Conservation (phyloP, 2,888 invertebrate genomes). For the Dichetophora obliterata region DNA sequence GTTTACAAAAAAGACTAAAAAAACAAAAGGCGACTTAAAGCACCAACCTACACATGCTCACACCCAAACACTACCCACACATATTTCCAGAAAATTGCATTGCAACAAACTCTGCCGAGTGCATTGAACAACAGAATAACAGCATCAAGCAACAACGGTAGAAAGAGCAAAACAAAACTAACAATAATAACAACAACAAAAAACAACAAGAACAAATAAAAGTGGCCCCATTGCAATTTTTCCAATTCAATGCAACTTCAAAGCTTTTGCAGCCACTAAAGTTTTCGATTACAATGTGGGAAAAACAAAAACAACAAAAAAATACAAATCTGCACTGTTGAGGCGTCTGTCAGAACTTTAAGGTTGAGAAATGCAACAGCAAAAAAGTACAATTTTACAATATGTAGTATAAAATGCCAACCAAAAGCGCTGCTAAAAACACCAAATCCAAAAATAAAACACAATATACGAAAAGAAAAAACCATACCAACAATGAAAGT, state of each 20-base stretch:
- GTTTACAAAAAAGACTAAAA: no score
- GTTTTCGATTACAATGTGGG: conserved; percentile 20
- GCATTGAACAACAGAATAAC: no score
- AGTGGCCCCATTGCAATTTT: conserved; percentile 16
- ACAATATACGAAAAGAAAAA: no score
- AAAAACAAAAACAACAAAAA: background rate
- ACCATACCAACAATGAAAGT: conserved; percentile 7
- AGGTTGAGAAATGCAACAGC: background rate
- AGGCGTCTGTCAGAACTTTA: conserved; percentile 17
- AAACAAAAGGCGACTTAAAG: background rate
- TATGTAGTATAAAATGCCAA: background rate
- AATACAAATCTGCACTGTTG: background rate
- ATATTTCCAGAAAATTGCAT: background rate
- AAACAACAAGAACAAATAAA: no score
- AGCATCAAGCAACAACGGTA: background rate
- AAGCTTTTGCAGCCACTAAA: conserved; percentile 25
- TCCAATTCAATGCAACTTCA: conserved; percentile 18
- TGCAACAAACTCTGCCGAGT: no score
- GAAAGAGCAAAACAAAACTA: background rate
- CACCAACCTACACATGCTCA: background rate
- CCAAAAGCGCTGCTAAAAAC: background rate
- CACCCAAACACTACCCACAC: background rate
- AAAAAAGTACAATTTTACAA: background rate
- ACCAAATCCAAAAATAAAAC: background rate
- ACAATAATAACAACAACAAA: background rate